Conservation (phyloP, 2,888 invertebrate species). For the Chrysotoxum bicinctum region DNA sequence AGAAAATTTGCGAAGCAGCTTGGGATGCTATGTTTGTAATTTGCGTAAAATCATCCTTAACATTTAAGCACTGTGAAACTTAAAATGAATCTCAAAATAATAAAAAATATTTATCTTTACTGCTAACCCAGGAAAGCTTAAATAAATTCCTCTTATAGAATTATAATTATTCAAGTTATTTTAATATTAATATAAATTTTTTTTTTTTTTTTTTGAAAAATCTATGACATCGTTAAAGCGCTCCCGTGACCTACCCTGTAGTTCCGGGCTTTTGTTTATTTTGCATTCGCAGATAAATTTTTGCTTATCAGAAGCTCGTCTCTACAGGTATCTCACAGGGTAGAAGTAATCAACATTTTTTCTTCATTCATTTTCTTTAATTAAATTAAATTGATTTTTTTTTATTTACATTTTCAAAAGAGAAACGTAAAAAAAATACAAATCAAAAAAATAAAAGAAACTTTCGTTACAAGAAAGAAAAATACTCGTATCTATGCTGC, state of each 20-base stretch:
- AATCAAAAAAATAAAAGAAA: not conserved
- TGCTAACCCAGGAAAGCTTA: too few species aligned
- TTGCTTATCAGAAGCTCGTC: constrained; percentile 97
- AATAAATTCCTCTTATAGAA: too few species aligned
- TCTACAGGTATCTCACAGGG: constrained; percentile 99
- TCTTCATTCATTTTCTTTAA: constrained; percentile 33
- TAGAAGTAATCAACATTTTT: constrained; percentile 80
- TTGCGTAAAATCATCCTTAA: too few species aligned
- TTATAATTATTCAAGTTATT: too few species aligned
- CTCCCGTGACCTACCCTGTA: constrained; percentile 99
- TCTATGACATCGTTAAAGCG: constrained; percentile 75
- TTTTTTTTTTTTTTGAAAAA: not conserved
- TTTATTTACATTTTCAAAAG: constrained; percentile 18
- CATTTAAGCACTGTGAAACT: too few species aligned
- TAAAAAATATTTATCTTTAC: too few species aligned
- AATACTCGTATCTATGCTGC: not conserved
- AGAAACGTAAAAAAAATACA: not conserved
- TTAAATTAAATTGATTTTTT: constrained; percentile 11
- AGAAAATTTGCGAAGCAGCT: too few species aligned
- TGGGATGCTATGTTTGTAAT: too few species aligned
- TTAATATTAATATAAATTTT: too few species aligned
- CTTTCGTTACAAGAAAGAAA: not conserved
- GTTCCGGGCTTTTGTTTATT: constrained; percentile 99
- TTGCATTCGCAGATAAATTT: constrained; percentile 76
- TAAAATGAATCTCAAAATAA: too few species aligned